Base-by-base conservation (phyloP, 2,113 vertebrate genomes). In the Larimichthys polyactis region DNA sequence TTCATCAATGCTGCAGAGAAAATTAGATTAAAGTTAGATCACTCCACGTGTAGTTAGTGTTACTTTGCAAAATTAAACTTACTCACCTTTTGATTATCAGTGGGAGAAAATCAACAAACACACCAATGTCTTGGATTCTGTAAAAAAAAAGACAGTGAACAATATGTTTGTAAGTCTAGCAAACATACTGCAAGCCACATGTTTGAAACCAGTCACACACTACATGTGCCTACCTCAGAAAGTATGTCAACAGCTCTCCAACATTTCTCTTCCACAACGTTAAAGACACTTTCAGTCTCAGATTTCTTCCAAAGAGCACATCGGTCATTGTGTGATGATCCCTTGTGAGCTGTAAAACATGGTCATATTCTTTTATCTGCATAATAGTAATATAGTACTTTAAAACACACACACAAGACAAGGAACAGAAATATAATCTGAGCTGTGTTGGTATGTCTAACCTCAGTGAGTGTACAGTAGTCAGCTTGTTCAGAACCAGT, bases 21-120 rank as follows among this genome's bases (percentile, higher is more conserved):
- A 63, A 73, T 54, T 40, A 17, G 3, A 65, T 29, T n/a, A 12
- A 52, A 73, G 14, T 51, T 7, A 55, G 52, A 70, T 40, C 15
- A 48, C 2, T 51, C 15, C 5, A 40, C 32, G 22, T 51, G 16
- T 44, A 29, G 24, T n/a, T 36, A 12, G 16, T 58, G 14, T 16
- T 48, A 17, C 20, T 29, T 22, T 75, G 22, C 14, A 6, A 62
- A 49, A 27, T 19, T 32, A 4, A 20, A 32, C 8, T 64, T 5
- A 40, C 71, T 81, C 94, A 98, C 97, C 97, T 96, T 95, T 96
- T 97, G 46, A 95, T 97, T 86, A 99, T 96, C 27, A 97, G 92
- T 67, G 97, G 97, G 78, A 99, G 96, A 89, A 97, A 98, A 90
- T 99, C 97, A 78, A 97, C 97, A 77, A 97, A 93, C 83, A 98